Percentiles rank a stretch among this genome's conserved stretches.
Evolutionary conservation across 2,888 invertebrate genomes (phyloP).

Genomic region (Phrixothrix hirtus): DNA sequence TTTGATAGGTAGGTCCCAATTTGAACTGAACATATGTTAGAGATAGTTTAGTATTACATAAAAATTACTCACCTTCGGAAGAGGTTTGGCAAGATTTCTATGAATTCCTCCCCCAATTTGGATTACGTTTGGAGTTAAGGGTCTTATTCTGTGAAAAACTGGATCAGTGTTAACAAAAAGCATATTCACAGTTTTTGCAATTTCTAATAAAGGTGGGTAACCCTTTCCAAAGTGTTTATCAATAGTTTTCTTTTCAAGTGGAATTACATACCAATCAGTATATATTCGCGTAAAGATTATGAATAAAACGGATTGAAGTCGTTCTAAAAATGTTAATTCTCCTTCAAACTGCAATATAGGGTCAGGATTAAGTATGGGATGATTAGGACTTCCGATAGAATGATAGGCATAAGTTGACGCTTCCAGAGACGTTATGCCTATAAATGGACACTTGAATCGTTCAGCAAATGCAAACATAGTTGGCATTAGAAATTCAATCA

Average conservation of each 20-base stretch:
- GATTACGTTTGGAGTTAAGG: slow-evolving; percentile 2
- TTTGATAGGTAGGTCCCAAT: too few relatives aligned
- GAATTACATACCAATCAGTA: too few relatives aligned
- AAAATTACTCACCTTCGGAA: slow-evolving; percentile 2
- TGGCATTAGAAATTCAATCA: too few relatives aligned
- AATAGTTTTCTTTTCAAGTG: not conserved
- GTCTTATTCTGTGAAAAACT: not conserved
- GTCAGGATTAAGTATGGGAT: not conserved
- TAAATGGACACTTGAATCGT: too few relatives aligned
- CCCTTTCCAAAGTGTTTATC: slow-evolving; percentile 2
- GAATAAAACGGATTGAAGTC: not conserved
- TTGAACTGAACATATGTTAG: too few relatives aligned
- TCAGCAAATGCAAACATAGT: too few relatives aligned
- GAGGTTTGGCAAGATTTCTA: not conserved
- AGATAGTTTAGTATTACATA: not conserved
- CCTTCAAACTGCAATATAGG: not conserved
- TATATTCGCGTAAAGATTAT: not conserved
- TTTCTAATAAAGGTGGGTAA: not conserved
- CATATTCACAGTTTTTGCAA: slow-evolving; percentile 3
- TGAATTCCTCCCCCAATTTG: slow-evolving; percentile 7
- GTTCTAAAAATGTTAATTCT: not conserved
- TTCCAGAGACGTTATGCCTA: too few relatives aligned
- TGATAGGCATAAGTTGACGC: too few relatives aligned
- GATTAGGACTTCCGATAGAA: not conserved
- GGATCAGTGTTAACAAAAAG: slow-evolving; percentile 3